These are phyloP conservation scores for Mastomys coucha DNA, from an alignment of 2,113 vertebrate species.

Conservation along the genomic window DNA sequence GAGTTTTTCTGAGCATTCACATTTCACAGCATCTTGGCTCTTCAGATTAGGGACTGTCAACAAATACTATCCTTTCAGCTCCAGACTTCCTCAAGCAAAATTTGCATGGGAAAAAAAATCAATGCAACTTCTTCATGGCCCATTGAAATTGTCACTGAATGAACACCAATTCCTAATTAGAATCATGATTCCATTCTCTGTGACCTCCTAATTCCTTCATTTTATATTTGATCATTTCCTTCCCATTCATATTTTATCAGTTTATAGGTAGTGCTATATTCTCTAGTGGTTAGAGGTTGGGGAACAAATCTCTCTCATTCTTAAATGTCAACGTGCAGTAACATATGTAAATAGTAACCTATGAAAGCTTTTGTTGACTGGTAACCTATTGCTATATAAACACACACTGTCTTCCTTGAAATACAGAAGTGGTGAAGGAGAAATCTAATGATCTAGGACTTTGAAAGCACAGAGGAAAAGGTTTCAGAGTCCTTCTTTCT, in stretches of 20 bases:
- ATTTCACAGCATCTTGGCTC: background rate
- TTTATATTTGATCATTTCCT: background rate
- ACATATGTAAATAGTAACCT: background rate
- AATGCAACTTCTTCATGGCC: background rate
- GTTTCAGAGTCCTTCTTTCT: background rate
- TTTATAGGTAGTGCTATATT: background rate
- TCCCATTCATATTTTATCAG: background rate
- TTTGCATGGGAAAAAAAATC: slow-evolving; percentile 23
- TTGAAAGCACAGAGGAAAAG: background rate
- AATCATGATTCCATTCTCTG: background rate
- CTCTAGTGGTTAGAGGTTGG: background rate
- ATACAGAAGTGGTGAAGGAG: background rate
- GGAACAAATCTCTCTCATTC: background rate
- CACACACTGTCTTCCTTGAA: background rate
- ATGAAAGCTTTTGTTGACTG: background rate
- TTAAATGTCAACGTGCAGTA: background rate
- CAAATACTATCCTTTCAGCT: background rate
- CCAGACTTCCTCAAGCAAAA: background rate
- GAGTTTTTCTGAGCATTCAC: background rate
- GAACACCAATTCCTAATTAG: background rate
- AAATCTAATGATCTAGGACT: background rate
- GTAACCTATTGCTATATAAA: background rate
- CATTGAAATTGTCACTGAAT: background rate
- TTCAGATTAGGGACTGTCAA: background rate
- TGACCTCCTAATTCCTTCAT: background rate